These are phyloP conservation scores for Oxyruncus cristatus DNA, from an alignment of 2,113 vertebrate genomes.

Conservation along the genomic window DNA sequence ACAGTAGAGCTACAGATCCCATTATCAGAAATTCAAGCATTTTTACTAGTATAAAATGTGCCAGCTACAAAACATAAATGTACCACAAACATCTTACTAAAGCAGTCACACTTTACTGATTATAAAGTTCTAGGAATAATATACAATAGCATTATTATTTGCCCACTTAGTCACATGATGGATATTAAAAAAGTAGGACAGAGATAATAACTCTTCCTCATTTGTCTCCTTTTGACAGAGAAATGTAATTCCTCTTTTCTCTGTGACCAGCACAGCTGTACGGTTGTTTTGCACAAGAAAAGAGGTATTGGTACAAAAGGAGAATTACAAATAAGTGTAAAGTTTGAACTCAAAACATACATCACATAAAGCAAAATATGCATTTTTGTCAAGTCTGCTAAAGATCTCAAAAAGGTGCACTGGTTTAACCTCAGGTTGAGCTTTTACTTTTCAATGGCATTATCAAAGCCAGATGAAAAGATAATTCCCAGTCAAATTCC, in stretches of 20 bases:
- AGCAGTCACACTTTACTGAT: neutral
- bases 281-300: fast-evolving
- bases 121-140: neutral
- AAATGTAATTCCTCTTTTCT: neutral
- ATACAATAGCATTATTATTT: neutral
- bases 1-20: neutral
- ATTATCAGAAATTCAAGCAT: neutral
- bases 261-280: neutral
- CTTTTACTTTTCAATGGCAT: neutral
- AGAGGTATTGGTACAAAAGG: neutral
- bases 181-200: neutral
- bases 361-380: neutral
- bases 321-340: neutral
- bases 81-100: neutral
- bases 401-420: neutral
- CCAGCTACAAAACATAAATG: neutral
- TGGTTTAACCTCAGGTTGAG: neutral
- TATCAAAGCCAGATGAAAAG: neutral
- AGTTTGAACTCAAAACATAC: neutral
- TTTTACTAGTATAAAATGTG: neutral
- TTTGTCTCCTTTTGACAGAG: neutral
- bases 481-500: neutral
- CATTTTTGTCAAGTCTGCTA: neutral
- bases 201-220: neutral
- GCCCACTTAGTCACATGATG: neutral